Evolutionary conservation across 2,888 invertebrate genomes (phyloP).

Genomic region (Melipona beecheii): DNA sequence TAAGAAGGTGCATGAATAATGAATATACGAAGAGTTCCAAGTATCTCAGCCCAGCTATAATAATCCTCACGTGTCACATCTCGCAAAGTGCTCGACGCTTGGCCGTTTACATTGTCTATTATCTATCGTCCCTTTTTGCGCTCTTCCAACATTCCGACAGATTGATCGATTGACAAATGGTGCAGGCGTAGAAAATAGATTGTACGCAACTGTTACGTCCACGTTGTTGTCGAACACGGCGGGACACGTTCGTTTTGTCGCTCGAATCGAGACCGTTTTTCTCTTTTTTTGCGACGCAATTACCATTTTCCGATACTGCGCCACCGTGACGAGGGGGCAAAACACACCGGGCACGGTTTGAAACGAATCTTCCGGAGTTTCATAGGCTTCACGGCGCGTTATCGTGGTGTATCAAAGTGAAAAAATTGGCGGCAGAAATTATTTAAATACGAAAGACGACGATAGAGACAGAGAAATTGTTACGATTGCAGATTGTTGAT

Average conservation of each 20-base stretch:
- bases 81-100: conserved; percentile 31
- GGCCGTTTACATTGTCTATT: conserved; percentile 53
- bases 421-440: neutral
- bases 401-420: too few species aligned
- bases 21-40: conserved; percentile 57
- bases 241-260: conserved; percentile 30
- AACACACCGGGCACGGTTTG: neutral
- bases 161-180: conserved; percentile 61
- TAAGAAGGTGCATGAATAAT: conserved; percentile 59
- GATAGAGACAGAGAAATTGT: neutral
- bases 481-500: neutral
- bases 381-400: neutral
- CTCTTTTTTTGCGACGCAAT: conserved; percentile 2
- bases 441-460: neutral
- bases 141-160: conserved; percentile 26
- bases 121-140: conserved; percentile 29
- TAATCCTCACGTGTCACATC: conserved; percentile 63
- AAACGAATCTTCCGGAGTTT: neutral
- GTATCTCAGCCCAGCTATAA: conserved; percentile 56
- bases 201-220: conserved; percentile 42
- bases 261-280: conserved; percentile 32
- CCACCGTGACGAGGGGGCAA: neutral
- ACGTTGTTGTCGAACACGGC: conserved; percentile 35
- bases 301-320: conserved; percentile 37
- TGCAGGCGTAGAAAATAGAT: conserved; percentile 43